Base-by-base conservation (phyloP, 2,113 vertebrate genomes). In the Anguilla japonica region DNA sequence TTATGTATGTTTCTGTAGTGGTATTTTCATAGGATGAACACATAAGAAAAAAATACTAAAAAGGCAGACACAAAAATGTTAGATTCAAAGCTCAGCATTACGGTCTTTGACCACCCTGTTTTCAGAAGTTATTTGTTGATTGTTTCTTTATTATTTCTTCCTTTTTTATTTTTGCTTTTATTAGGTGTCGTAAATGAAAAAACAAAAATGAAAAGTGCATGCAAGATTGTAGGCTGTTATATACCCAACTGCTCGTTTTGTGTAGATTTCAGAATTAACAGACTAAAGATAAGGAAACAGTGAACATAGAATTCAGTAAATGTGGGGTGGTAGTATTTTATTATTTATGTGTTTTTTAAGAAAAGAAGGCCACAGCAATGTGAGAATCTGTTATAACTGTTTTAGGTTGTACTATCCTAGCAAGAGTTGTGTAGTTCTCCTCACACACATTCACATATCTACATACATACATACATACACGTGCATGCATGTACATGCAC, bases 1-100 rank as follows among this genome's bases (percentile, higher is more conserved):
- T 82, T 60, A 67, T 86, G 82, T 87, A 29, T 85, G 53, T 87
- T 39, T 87, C 80, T 88, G 60, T 88, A 88, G 87, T 82, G 34
- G 60, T 82, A 75, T 85, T 82, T 88, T 86, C 34, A 50, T 84
- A 82, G 43, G 29, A 56, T 82, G 81, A 63, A 84, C 13, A 78
- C 60, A 57, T 15, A 53, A 60, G 39, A 50, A 46, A 34, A 20
- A 80, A 8, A 83, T 39, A 41, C 71, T 79, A 43, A 84, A 75
- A 84, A 78, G 22, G 56, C 83, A 87, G 79, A 84, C 40, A 41
- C 81, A 29, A 79, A 87, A 53, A 87, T 88, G 85, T 88, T 89
- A 88, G 85, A 86, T 40, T 11, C n/a, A 79, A n/a, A 83, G 56
- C 63, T 81, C 18, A 84, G 40, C 78, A 29, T 56, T 81, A 26